Evolutionary conservation across 2,888 invertebrate species (phyloP), one percentile per base, ranked within the genome.

Genomic region (Acronicta leporina): DNA sequence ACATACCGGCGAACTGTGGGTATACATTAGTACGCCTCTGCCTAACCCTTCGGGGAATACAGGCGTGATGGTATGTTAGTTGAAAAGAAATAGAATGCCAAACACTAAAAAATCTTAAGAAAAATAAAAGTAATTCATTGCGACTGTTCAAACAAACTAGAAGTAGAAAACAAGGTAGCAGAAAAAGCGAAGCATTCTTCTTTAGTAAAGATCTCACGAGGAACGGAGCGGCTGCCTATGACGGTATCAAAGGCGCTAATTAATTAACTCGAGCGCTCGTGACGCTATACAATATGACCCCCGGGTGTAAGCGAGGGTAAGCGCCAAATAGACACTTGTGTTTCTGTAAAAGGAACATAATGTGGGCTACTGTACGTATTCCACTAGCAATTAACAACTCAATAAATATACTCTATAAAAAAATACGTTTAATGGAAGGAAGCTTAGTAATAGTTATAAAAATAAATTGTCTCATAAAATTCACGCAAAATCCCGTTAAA

Each of bases 211-310:
- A 77, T 77, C 74, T 72, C 73, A 72, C 63, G 73, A 73, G 64
- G 52, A 68, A 52, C 45, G 38, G 15, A 64, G 47, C 46, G 53
- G 68, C 68, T 61, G 70, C 66, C 70, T 77, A 66, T 76, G 82
- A 79, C 75, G 77, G 80, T 79, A 81, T 82, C 86, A 87, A 87
- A 87, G 81, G 79, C 74, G 79, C 82, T 88, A 89, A 92, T 92
- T 92, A 91, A 92, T 91, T 91, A 90, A 84, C 81, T 81, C 75
- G 82, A 87, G 86, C 77, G 80, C 76, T 82, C 80, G 75, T 80
- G 78, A 82, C 81, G 75, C 72, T 71, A 73, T 70, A 74, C 76
- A 85, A 82, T 83, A 82, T 79, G 81, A 81, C 83, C 83, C 82
- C 65, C 20, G 77, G 76, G 75, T 71, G 73, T 76, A 70, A 68